Evolutionary conservation across 2,113 vertebrate species (phyloP).

Genomic region (Actenoides lindsayi): DNA sequence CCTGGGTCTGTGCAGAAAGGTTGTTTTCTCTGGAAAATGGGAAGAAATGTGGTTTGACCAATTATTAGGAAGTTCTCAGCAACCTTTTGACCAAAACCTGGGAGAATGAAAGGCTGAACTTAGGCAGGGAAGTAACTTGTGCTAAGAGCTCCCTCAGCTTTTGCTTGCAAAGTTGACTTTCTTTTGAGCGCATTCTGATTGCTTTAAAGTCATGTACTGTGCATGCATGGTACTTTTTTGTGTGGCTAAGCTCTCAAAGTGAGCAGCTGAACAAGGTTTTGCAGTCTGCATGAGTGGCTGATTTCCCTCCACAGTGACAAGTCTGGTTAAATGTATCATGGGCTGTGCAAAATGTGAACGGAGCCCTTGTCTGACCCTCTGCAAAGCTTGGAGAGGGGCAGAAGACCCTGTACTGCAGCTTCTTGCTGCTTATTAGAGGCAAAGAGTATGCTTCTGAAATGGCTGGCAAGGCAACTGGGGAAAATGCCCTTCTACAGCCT

Average conservation of each 20-base stretch:
- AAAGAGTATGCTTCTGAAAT: neutral
- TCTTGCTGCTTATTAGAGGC: neutral
- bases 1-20: neutral
- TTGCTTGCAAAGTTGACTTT: neutral
- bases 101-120: constrained; percentile 2
- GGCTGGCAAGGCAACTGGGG: neutral
- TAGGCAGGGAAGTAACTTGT: neutral
- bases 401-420: neutral
- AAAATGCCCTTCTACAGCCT: neutral
- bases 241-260: constrained; percentile 6
- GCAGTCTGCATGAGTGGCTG: neutral
- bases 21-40: neutral
- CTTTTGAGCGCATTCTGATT: constrained; percentile 21
- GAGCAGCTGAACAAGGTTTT: constrained; percentile 24
- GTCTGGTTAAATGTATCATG: neutral
- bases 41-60: neutral
- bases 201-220: neutral
- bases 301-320: neutral
- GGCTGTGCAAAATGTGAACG: fast-evolving
- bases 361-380: neutral
- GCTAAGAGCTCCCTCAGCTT: neutral
- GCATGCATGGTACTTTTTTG: neutral
- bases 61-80: neutral
- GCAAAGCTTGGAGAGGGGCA: neutral
- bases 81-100: neutral